Evolutionary conservation across 2,888 invertebrate genomes (phyloP).

Genomic region (Pecten maximus): DNA sequence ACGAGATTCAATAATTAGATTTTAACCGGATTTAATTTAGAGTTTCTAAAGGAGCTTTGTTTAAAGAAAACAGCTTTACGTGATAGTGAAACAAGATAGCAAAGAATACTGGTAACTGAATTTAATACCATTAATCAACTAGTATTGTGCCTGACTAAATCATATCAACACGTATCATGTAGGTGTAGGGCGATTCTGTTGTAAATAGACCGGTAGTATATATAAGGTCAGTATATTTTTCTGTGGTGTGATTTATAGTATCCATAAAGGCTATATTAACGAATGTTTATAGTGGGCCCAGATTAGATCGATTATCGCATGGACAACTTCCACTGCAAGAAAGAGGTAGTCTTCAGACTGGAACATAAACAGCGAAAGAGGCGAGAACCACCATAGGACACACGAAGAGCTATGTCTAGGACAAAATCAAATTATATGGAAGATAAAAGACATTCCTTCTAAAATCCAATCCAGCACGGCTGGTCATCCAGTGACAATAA

Average conservation of each 20-base stretch:
- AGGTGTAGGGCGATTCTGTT: neutral
- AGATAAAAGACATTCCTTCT: slow-evolving; percentile 28
- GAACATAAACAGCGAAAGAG: neutral
- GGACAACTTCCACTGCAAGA: neutral
- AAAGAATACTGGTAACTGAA: neutral
- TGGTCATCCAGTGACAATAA: neutral
- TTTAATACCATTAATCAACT: neutral
- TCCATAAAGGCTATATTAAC: neutral
- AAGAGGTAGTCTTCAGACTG: neutral
- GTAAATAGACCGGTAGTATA: neutral
- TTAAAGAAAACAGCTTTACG: neutral
- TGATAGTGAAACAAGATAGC: neutral
- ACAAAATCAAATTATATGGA: slow-evolving; percentile 17
- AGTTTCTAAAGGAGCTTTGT: neutral
- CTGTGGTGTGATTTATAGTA: neutral
- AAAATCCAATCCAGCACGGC: slow-evolving; percentile 1
- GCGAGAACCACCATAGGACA: neutral
- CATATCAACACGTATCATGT: neutral
- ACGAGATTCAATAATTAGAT: neutral
- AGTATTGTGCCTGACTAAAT: neutral
- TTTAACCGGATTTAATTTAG: slow-evolving; percentile 6
- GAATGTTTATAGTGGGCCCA: neutral
- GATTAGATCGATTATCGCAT: neutral
- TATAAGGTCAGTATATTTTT: neutral
- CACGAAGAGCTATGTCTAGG: neutral